Evolutionary conservation across 1,140 invertebrate genomes (phyloP).

Genomic region (Polypedilum vanderplanki): DNA sequence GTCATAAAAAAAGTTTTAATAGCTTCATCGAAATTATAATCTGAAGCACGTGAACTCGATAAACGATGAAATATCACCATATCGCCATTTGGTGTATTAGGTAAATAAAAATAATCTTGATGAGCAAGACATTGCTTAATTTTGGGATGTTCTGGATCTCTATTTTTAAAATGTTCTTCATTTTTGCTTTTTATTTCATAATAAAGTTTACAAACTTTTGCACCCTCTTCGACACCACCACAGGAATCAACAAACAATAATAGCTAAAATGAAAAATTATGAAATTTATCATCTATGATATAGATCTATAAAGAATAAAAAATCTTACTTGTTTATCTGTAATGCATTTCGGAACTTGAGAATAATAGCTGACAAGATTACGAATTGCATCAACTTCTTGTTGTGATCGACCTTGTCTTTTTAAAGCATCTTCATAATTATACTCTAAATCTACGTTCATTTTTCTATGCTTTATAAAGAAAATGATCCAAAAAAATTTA

Average conservation of each 20-base stretch:
- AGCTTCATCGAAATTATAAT: conserved; percentile 31
- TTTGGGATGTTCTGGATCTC: conserved; percentile 40
- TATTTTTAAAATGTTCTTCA: conserved; percentile 53
- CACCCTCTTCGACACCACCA: conserved; percentile 48
- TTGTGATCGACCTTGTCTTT: background rate
- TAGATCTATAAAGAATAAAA: background rate
- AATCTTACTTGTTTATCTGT: conserved; percentile 42
- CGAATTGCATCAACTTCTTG: conserved; percentile 26
- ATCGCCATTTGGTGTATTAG: conserved; percentile 25
- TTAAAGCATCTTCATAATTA: conserved; percentile 28
- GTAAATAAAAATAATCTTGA: conserved; percentile 30
- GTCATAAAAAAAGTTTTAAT: conserved; percentile 32
- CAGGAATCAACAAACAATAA: conserved; percentile 55
- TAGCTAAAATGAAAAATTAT: conserved; percentile 38
- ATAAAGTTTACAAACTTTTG: conserved; percentile 53
- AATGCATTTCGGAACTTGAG: conserved; percentile 44
- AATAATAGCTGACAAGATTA: background rate
- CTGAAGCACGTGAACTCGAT: conserved; percentile 28
- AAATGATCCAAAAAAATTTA: too few relatives aligned
- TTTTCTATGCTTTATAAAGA: background rate
- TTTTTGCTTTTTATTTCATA: conserved; percentile 49
- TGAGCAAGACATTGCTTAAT: conserved; percentile 35
- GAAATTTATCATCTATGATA: background rate
- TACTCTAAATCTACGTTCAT: conserved; percentile 30
- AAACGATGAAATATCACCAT: conserved; percentile 29